phyloP scores from a whole-genome alignment of 2,113 vertebrate genomes.

The Phoxinus phoxinus region DNA sequence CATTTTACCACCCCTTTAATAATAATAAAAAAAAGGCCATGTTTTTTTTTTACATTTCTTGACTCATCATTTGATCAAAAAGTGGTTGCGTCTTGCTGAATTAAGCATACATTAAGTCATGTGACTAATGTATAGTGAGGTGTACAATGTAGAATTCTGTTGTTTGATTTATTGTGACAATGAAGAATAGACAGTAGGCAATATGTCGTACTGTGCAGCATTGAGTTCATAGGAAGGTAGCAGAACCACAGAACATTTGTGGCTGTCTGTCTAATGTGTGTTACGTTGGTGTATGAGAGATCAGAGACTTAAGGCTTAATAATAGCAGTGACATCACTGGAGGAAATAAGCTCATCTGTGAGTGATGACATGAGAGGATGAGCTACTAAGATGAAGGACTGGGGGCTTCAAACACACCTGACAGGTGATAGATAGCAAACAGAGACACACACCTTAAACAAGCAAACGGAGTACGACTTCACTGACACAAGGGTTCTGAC shows the following conservation, averaged over 20 bases:
- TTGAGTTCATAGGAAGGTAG: background rate
- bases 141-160: background rate
- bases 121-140: background rate
- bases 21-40: background rate
- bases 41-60: background rate
- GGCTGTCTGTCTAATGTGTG: background rate
- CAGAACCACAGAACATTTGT: background rate
- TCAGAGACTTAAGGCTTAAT: background rate
- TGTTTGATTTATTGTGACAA: background rate
- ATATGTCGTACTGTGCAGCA: background rate
- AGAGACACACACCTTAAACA: background rate
- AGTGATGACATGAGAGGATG: conserved; percentile 11
- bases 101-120: background rate
- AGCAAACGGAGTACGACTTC: background rate
- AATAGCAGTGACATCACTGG: conserved; percentile 8
- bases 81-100: background rate
- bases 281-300: background rate
- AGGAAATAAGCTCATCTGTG: conserved; percentile 15
- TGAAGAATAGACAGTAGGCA: background rate
- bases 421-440: background rate
- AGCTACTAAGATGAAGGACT: background rate
- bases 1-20: too few species aligned
- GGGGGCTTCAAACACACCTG: background rate
- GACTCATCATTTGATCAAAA: background rate
- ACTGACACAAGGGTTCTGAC: background rate